Percentiles rank a stretch among this genome's conserved stretches.
Conservation (phyloP, 1,140 invertebrate species). For the Periplaneta americana region DNA sequence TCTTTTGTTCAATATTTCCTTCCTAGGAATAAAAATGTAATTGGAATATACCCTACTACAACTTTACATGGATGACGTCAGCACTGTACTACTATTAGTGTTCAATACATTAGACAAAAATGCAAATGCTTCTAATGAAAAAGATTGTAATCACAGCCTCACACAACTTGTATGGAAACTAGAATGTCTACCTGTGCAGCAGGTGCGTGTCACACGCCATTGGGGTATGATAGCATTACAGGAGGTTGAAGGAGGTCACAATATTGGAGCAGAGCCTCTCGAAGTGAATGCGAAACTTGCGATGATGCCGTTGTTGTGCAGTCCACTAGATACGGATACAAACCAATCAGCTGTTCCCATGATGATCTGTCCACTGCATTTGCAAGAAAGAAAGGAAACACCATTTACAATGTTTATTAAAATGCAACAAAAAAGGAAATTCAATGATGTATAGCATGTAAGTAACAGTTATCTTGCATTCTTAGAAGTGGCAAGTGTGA, state of each 20-base stretch:
- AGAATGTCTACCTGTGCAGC: background rate
- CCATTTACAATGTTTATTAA: too few species aligned
- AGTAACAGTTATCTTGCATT: too few species aligned
- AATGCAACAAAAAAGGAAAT: too few species aligned
- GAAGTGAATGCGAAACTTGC: constrained; percentile 76
- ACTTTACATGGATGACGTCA: too few species aligned
- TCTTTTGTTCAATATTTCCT: background rate
- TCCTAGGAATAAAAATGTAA: background rate
- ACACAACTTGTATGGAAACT: background rate
- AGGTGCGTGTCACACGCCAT: constrained; percentile 6
- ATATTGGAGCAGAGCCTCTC: constrained; percentile 84
- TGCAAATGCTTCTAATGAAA: background rate
- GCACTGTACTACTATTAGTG: background rate
- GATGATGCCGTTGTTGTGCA: constrained; percentile 69
- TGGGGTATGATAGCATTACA: background rate
- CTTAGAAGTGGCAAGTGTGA: too few species aligned
- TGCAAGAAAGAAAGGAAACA: background rate
- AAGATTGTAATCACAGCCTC: background rate
- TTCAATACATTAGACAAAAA: background rate
- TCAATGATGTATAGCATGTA: too few species aligned
- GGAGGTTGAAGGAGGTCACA: constrained; percentile 76
- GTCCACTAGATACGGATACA: constrained; percentile 88
- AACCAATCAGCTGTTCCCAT: constrained; percentile 86
- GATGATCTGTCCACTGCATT: constrained; percentile 73
- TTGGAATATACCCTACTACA: background rate